These are phyloP conservation scores for Tachyglossus aculeatus DNA, from an alignment of 2,797 vertebrate species.

Conservation along the genomic window DNA sequence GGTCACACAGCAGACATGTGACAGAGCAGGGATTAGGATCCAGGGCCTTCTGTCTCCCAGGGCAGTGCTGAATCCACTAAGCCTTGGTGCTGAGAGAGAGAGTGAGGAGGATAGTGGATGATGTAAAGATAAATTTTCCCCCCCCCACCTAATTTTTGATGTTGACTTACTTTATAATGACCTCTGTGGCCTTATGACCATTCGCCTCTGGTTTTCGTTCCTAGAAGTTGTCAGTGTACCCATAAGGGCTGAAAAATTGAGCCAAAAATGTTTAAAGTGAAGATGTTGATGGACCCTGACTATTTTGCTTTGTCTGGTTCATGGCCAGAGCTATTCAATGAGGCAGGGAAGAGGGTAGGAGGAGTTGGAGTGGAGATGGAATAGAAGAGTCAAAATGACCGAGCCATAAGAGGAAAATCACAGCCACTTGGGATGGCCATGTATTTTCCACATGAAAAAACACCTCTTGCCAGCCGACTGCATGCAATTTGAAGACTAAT, in stretches of 20 bases:
- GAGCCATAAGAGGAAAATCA: conserved; percentile 14
- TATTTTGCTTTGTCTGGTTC: too few relatives aligned
- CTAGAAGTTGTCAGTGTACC: neutral
- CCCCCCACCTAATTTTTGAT: too few relatives aligned
- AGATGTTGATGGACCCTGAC: conserved; percentile 22
- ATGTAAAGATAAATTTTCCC: too few relatives aligned
- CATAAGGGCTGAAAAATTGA: neutral
- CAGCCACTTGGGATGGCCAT: neutral
- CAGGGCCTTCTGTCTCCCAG: too few relatives aligned
- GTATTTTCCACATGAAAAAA: conserved; percentile 38
- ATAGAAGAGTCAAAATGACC: conserved; percentile 32
- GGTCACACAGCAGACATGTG: too few relatives aligned
- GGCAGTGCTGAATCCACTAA: too few relatives aligned
- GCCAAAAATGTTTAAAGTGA: conserved; percentile 5
- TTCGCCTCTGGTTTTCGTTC: neutral
- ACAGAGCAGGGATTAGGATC: too few relatives aligned
- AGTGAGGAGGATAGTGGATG: too few relatives aligned
- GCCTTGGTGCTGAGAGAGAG: too few relatives aligned
- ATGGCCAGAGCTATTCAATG: conserved; percentile 13
- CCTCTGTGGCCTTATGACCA: too few relatives aligned
- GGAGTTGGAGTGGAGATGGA: too few relatives aligned
- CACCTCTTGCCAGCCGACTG: conserved; percentile 48
- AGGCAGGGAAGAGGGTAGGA: conserved; percentile 10
- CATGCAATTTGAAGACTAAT: conserved; percentile 71
- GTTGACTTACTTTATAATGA: too few relatives aligned